Base-by-base conservation (phyloP, 2,797 vertebrate species). In the Ataeniobius toweri region DNA sequence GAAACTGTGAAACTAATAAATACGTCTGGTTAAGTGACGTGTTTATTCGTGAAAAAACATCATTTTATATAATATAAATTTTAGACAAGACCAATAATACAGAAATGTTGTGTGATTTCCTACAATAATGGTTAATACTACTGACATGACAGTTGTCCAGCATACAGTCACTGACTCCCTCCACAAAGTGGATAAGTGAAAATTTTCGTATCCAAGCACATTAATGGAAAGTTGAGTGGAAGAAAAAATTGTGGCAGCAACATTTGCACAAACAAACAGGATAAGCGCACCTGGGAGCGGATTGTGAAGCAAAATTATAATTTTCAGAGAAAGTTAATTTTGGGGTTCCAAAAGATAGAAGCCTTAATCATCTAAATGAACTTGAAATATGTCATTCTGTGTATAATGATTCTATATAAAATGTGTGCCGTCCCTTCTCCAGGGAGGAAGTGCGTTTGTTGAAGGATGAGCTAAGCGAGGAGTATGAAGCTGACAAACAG, bases 401-500 rank as follows among this genome's bases (percentile, higher is more conserved):
- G 20, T 67, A 10, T 69, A 69, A 69, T 13, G 41, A 16, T 6
- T 26, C 2, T 46, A 24, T 2, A 22, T 41, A 18, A 41, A 67
- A 41, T 67, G 39, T 65, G 5, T 51, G 2, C 10, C 12, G 41
- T 3, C 20, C 16, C 24, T 10, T 73, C 20, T 61, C 56, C 75
- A 99, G 98, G 89, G 97, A 97, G 80, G 97, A 99, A 88, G 96
- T 98, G 89, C 96, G 95, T 79, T 94, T 98, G 81, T 74, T 99
- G 86, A 96, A 95, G 83, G 97, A 98, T 80, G 98, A 99, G 90
- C 74, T 99, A 90, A 96, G 89, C 0, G 96, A 97, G 84, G 97
- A 98, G 88, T 97, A 99, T 0, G 97, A 98, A 51, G 97, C 97
- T 0, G 97, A 99, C 90, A 99, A 97, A 81, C 97, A 98, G 88